phyloP scores from a whole-genome alignment of 1,140 invertebrate genomes.

The Muscidifurax raptorellus region DNA sequence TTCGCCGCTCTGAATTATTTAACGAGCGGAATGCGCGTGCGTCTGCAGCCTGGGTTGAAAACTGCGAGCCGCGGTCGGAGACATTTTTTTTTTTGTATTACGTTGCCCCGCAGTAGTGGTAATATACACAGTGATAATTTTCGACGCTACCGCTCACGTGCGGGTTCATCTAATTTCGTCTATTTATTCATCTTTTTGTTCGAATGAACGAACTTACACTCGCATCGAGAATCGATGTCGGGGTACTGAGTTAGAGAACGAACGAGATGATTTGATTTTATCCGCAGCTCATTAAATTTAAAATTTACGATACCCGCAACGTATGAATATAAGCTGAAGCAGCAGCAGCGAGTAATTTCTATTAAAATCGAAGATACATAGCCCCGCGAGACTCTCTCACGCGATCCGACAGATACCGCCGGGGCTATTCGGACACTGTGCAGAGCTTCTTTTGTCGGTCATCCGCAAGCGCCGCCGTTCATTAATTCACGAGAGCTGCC shows the following conservation, averaged over 20 bases:
- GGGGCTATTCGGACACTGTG: neutral
- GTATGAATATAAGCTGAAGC: constrained; percentile 10
- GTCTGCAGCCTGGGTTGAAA: neutral
- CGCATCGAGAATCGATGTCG: neutral
- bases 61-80: neutral
- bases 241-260: neutral
- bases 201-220: no score
- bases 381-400: constrained; percentile 7
- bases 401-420: constrained; percentile 30
- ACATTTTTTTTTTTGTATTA: no score
- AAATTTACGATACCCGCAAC: constrained; percentile 37
- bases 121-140: neutral
- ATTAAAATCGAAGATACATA: constrained; percentile 28
- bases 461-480: constrained; percentile 53
- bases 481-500: constrained; percentile 55
- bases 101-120: neutral
- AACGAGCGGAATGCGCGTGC: neutral
- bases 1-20: constrained; percentile 8
- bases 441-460: constrained; percentile 31
- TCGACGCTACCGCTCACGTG: neutral
- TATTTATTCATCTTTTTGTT: no score
- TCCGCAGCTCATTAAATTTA: constrained; percentile 20
- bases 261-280: neutral
- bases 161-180: no score
- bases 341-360: neutral